Percentiles rank a stretch among this genome's conserved stretches.
Evolutionary conservation across 2,888 invertebrate genomes (phyloP).

Genomic region (Macaria liturata): DNA sequence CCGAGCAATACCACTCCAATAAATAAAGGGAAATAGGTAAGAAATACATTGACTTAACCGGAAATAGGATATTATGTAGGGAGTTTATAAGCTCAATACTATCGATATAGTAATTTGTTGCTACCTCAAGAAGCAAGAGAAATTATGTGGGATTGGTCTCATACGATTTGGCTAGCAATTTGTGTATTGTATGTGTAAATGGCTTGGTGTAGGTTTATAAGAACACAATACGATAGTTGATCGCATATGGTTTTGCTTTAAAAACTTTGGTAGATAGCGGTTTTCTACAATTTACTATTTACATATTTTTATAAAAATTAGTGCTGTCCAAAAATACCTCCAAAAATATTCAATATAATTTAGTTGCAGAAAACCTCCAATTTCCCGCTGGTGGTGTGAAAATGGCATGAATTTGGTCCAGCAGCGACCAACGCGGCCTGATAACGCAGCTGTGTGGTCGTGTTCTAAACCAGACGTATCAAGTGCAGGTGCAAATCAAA

Average conservation of each 20-base stretch:
- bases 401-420: slow-evolving; percentile 6
- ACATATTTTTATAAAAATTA: not conserved
- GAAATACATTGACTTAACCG: slow-evolving; percentile 14
- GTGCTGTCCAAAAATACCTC: no score
- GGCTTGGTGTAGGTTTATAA: no score
- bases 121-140: no score
- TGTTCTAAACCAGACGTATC: not conserved
- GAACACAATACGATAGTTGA: no score
- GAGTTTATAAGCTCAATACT: slow-evolving; percentile 7
- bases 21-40: slow-evolving; percentile 10
- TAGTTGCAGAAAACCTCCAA: not conserved
- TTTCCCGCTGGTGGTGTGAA: slow-evolving; percentile 6
- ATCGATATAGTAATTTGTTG: slow-evolving; percentile 3
- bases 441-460: slow-evolving; percentile 3
- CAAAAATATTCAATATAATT: no score
- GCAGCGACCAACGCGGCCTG: not conserved
- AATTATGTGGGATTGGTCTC: no score
- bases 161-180: no score
- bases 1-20: slow-evolving; percentile 21
- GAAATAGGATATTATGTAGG: slow-evolving; percentile 8
- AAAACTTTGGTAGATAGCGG: no score
- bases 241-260: no score
- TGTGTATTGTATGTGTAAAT: no score
- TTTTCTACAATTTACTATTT: no score
- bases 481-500: no score